Conservation (phyloP, 2,888 invertebrate species). For the Cryptus armator region DNA sequence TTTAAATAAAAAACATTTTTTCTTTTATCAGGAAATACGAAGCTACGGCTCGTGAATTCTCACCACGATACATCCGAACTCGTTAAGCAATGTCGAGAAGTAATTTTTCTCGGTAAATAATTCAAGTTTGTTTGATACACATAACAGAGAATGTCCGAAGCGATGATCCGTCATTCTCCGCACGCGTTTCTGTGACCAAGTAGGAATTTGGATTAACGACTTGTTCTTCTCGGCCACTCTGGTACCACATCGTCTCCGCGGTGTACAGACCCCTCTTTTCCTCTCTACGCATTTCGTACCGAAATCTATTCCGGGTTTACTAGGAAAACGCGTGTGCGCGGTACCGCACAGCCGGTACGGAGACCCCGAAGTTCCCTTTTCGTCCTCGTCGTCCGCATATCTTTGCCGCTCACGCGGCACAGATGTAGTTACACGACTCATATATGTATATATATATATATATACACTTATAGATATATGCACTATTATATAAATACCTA, state of each 20-base stretch:
- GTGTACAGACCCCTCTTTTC: slow-evolving; percentile 1
- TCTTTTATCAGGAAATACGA: not conserved
- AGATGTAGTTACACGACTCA: slow-evolving; percentile 51
- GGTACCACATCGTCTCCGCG: slow-evolving; percentile 13
- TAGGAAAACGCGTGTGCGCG: slow-evolving; percentile 74
- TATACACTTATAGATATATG: no score
- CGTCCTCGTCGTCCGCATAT: slow-evolving; percentile 60
- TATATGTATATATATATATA: not conserved
- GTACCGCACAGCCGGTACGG: slow-evolving; percentile 45
- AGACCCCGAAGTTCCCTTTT: slow-evolving; percentile 20
- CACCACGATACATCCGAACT: not conserved
- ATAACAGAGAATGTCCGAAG: slow-evolving; percentile 40
- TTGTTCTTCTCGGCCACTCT: slow-evolving; percentile 54
- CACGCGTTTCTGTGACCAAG: slow-evolving; percentile 37
- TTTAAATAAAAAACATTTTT: not conserved
- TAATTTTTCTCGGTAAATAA: not conserved
- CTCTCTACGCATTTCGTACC: slow-evolving; percentile 26
- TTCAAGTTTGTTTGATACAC: slow-evolving; percentile 43
- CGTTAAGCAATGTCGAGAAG: not conserved
- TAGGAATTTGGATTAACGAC: slow-evolving; percentile 69
- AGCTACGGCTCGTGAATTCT: not conserved
- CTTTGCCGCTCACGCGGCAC: slow-evolving; percentile 57
- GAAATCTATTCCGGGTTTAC: slow-evolving; percentile 81
- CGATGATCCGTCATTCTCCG: slow-evolving; percentile 49
- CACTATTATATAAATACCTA: slow-evolving; percentile 51